Percentiles rank a stretch among this genome's conserved stretches.
Conservation (phyloP, 2,113 vertebrate species). For the Nesoenas mayeri region DNA sequence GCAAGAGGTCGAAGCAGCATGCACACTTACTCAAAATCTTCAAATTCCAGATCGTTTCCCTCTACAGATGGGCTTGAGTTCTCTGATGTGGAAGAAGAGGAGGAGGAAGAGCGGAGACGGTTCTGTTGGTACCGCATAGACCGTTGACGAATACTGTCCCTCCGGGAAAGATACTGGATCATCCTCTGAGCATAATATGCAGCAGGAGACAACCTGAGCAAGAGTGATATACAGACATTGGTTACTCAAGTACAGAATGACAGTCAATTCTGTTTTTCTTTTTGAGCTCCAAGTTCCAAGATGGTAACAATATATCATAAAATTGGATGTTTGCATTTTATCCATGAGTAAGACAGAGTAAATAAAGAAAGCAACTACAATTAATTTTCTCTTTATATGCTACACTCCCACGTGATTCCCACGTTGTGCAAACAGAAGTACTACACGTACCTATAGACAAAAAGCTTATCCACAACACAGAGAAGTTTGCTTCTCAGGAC, state of each 20-base stretch:
- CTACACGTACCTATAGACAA: neutral
- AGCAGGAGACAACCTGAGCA: slow-evolving; percentile 91
- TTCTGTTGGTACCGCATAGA: slow-evolving; percentile 96
- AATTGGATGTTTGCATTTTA: neutral
- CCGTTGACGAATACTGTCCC: slow-evolving; percentile 97
- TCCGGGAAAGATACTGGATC: slow-evolving; percentile 98
- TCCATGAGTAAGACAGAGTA: neutral
- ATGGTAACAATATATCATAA: neutral
- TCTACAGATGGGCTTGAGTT: slow-evolving; percentile 85
- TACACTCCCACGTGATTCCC: neutral
- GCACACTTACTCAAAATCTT: slow-evolving; percentile 93
- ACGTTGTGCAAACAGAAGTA: neutral
- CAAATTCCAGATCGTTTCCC: slow-evolving; percentile 93
- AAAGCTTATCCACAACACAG: neutral
- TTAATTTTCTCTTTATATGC: neutral
- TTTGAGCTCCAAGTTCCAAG: neutral
- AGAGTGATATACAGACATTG: neutral
- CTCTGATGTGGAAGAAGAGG: slow-evolving; percentile 83
- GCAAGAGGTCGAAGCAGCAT: neutral
- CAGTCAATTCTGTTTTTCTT: neutral
- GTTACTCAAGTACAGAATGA: neutral
- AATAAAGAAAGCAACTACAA: neutral
- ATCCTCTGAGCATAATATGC: slow-evolving; percentile 99
- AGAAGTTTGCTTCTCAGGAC: neutral
- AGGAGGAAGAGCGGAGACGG: slow-evolving; percentile 88